Base-by-base conservation (phyloP, 2,113 vertebrate species). In the Capreolus pygargus region DNA sequence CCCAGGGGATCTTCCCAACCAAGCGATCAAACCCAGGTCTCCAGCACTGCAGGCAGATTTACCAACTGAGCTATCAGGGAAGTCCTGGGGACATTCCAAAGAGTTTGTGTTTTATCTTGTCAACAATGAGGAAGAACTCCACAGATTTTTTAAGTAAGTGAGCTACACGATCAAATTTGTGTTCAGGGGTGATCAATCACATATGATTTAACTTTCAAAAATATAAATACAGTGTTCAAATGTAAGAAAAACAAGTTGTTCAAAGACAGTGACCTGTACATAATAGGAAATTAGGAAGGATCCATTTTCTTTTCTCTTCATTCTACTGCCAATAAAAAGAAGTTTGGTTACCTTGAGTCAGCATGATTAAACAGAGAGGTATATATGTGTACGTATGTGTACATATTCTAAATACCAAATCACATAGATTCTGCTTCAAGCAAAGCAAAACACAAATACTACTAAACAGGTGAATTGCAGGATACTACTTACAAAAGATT, bases 151-250 rank as follows among this genome's bases (percentile, higher is more conserved):
- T 55, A 89, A 67, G 61, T 89, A 43, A 76, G 43, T 52, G 28
- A 94, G 47, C 15, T 61, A 60, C 19, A 70, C 27, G 14, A 91
- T n/a, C 58, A 89, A 84, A 93, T 78, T 17, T 60, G 58, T 94
- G 33, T 88, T 94, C 61, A 36, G 54, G 8, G 43, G 25, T 94
- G 16, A 91, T 91, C 58, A 55, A 85, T 92, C 28, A 60, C 36
- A 6, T 61, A 61, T 54, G 91, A 90, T 54, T 94, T n/a, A 89
- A 85, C 58, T 97, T 87, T 95, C 33, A 86, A 87, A 95, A 90
- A 86, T 87, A 89, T 36, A 84, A 21, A 50, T 86, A 16, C 52
- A 67, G 60, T 61, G 43, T 94, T 25, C n/a, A 64, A 7, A 89
- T 79, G 15, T 45, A 90, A 70, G 45, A 96, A 93, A 95, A 87